Evolutionary conservation across 2,888 invertebrate species (phyloP).

Genomic region (Sarcophaga rosellei): DNA sequence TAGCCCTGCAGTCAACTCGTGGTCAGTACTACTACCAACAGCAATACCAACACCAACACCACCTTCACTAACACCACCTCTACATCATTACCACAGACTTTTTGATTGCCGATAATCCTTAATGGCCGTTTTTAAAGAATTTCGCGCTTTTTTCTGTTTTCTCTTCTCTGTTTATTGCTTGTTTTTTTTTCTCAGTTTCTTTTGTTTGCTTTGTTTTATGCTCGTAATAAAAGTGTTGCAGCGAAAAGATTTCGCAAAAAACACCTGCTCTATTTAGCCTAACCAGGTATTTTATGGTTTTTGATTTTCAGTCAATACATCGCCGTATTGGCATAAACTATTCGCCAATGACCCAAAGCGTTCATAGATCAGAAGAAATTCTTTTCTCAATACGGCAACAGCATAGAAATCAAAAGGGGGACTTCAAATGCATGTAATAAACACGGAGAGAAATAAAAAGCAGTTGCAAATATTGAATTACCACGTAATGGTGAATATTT

Average conservation of each 20-base stretch:
- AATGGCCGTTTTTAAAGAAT: not conserved
- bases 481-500: no score
- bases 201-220: not conserved
- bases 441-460: conserved; percentile 21
- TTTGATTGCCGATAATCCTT: conserved; percentile 19
- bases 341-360: conserved; percentile 61
- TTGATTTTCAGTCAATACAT: conserved; percentile 54
- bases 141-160: conserved; percentile 6
- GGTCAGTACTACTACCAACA: not conserved
- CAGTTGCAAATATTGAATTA: no score
- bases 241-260: conserved; percentile 60
- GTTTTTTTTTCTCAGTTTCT: not conserved
- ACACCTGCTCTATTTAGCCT: conserved; percentile 64
- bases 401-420: not conserved
- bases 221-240: conserved; percentile 19
- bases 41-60: not conserved
- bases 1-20: conserved; percentile 33
- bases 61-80: not conserved
- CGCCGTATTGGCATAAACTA: conserved; percentile 49
- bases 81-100: not conserved
- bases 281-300: conserved; percentile 44
- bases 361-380: conserved; percentile 64
- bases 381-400: no score
- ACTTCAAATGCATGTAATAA: not conserved
- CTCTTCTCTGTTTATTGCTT: not conserved